Evolutionary conservation across 2,797 vertebrate species (phyloP).

Genomic region (Acipenser oxyrinchus): DNA sequence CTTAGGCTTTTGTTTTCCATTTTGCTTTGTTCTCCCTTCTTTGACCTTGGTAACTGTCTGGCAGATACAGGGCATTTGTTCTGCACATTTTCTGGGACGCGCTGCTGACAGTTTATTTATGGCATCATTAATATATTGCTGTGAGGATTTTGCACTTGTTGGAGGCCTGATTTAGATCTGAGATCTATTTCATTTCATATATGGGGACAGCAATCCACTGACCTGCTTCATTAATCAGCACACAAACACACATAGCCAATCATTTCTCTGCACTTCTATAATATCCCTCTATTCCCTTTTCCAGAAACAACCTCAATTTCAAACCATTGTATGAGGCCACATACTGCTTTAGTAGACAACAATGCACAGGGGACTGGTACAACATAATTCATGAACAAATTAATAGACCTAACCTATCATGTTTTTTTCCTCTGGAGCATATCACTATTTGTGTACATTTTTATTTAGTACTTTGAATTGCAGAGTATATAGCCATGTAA

Average conservation of each 20-base stretch:
- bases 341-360: not conserved
- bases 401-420: not conserved
- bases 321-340: not conserved
- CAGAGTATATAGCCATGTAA: too few species aligned
- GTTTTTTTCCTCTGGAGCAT: too few species aligned
- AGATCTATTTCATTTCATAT: slow-evolving; percentile 8
- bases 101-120: not conserved
- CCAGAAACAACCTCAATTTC: slow-evolving; percentile 5
- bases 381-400: not conserved
- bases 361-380: not conserved
- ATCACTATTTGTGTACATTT: too few species aligned
- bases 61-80: not conserved
- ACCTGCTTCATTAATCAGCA: slow-evolving; percentile 7
- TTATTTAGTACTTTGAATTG: too few species aligned
- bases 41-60: slow-evolving; percentile 5
- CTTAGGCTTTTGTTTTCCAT: not conserved
- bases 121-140: not conserved
- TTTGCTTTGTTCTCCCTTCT: not conserved
- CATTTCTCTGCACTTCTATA: slow-evolving; percentile 21
- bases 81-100: not conserved
- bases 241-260: slow-evolving; percentile 4
- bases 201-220: not conserved
- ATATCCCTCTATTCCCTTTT: slow-evolving; percentile 26
- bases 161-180: slow-evolving; percentile 1
- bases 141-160: not conserved